Evolutionary conservation across 1,140 invertebrate species (phyloP), one percentile per base, ranked within the genome.

Genomic region (Drosophila truncata): DNA sequence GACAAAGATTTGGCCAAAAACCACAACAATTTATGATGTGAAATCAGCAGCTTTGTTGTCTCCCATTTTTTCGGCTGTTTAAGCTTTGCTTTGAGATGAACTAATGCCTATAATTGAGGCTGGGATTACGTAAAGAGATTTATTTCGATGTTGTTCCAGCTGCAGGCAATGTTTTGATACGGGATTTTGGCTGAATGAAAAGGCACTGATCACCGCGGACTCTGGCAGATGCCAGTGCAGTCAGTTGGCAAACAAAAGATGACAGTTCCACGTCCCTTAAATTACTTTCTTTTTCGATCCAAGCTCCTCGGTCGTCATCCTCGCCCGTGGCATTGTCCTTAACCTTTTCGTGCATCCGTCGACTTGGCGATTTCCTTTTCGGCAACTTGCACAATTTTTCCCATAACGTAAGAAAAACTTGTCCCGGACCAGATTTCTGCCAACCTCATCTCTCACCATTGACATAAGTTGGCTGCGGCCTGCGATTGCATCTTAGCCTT

Each of bases 31-130:
- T 85, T 76, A 81, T 85, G 82, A 67, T 79, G 66, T 73, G 67
- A 73, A 73, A 80, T 77, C 82, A 71, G 27, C 66, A 70, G 78
- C 79, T 64, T 65, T 61, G 60, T 55, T 79, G 59, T 73, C 77
- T 60, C 69, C 50, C 65, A 62, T 58, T 46, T 62, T 60, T 20
- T 57, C 37, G 61, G 46, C 57, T 74, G 59, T 57, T 41, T 65
- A 65, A 52, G 39, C 41, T 64, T 39, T 69, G 67, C 76, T 80
- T 77, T 74, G 64, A 78, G 71, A 84, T 77, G 66, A 85, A 77
- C 82, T 85, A 85, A 84, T 84, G 77, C 64, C 73, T 65, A 84
- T 84, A 84, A 85, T 84, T 84, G 81, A 58, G 54, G 75, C 29
- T 65, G 13, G 55, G 54, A 64, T 83, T 84, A 80, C 65, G 54